Conservation (phyloP, 1,140 invertebrate genomes). For the Plutomurus gul region DNA sequence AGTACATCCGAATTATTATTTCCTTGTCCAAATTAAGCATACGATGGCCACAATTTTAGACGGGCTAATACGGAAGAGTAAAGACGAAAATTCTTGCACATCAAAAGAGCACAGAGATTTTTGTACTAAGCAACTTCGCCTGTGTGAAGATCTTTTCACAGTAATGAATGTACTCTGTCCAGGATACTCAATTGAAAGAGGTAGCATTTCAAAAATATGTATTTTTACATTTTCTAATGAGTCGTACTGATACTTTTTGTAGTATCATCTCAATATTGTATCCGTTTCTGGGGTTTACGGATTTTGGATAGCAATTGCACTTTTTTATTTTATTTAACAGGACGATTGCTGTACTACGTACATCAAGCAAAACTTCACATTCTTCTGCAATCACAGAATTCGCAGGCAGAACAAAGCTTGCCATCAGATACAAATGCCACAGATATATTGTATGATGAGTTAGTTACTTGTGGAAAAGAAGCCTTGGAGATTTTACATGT, state of each 20-base stretch:
- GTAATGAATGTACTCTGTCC: neutral
- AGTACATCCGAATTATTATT: conserved; percentile 7
- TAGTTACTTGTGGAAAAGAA: neutral
- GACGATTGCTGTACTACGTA: neutral
- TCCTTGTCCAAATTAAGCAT: neutral
- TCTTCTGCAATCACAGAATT: neutral
- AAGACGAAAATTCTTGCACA: neutral
- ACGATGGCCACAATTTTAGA: neutral
- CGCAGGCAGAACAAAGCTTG: neutral
- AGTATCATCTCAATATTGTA: neutral
- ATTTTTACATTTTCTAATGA: neutral
- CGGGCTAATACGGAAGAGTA: neutral
- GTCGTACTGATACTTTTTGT: neutral
- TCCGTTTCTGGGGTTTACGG: no score
- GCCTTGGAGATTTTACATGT: neutral
- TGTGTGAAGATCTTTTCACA: neutral
- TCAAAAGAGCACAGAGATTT: neutral
- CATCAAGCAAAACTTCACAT: neutral
- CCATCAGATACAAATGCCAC: neutral
- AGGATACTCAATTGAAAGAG: neutral
- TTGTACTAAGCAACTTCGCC: neutral
- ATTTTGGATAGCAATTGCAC: neutral
- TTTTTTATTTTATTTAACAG: neutral
- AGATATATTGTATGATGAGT: neutral
- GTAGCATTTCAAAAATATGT: neutral